Evolutionary conservation across 1,140 invertebrate genomes (phyloP).

Genomic region (Pygmarrhopalites habei): DNA sequence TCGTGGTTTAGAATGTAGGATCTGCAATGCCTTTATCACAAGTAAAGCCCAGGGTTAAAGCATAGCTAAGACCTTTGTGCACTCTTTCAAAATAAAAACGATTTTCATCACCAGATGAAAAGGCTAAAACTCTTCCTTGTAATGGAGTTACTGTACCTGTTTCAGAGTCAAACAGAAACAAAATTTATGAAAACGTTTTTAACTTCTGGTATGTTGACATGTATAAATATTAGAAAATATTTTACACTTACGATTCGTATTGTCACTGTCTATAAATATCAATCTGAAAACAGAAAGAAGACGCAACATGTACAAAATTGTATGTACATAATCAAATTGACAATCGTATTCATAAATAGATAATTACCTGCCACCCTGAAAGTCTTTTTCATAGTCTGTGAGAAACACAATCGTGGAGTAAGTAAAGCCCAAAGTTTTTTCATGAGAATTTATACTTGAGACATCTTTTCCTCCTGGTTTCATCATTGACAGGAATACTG

Average conservation of each 20-base stretch:
- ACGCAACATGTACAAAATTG: too few species aligned
- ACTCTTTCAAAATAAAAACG: constrained; percentile 74
- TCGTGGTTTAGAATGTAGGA: constrained; percentile 18
- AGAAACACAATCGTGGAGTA: constrained; percentile 77
- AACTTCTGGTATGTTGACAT: too few species aligned
- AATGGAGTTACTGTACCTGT: constrained; percentile 66
- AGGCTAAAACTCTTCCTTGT: constrained; percentile 65
- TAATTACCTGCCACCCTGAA: constrained; percentile 70
- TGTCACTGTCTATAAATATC: constrained; percentile 63
- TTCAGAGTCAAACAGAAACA: too few species aligned
- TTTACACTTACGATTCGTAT: too few species aligned
- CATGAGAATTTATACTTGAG: background rate
- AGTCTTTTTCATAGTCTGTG: constrained; percentile 64
- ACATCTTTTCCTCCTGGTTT: constrained; percentile 58
- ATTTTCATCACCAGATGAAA: constrained; percentile 81
- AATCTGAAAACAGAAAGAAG: too few species aligned
- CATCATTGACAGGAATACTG: constrained; percentile 76
- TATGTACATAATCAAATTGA: too few species aligned
- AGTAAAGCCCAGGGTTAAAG: constrained; percentile 76
- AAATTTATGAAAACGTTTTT: too few species aligned
- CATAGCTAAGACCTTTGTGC: constrained; percentile 62
- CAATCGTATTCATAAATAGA: too few species aligned
- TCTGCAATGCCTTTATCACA: constrained; percentile 53
- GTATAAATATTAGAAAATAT: too few species aligned
- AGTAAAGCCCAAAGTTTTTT: constrained; percentile 52